Conservation (phyloP, 2,113 vertebrate species). For the Brevimyrus niger region DNA sequence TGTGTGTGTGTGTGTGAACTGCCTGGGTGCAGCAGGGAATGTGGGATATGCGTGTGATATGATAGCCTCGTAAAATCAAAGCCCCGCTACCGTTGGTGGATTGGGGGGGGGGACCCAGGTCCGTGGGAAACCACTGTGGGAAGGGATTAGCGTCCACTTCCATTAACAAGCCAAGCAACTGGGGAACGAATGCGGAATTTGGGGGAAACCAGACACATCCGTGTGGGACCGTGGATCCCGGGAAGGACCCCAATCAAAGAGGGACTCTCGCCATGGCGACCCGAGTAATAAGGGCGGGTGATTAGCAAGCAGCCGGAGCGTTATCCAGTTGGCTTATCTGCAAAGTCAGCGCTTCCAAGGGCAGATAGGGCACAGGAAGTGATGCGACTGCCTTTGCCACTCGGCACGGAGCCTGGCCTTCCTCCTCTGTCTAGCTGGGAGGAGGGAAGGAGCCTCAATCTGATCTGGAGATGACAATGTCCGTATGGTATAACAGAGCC, state of each 20-base stretch:
- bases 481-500: not conserved
- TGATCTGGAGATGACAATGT: not conserved
- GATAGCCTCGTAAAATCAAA: constrained; percentile 46
- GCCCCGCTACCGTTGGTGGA: constrained; percentile 32
- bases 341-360: not conserved
- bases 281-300: not conserved
- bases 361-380: constrained; percentile 3
- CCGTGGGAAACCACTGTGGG: constrained; percentile 55
- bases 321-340: not conserved
- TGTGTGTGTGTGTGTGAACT: not conserved
- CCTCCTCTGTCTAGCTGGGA: constrained; percentile 4
- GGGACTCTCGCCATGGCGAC: constrained; percentile 2
- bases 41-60: constrained; percentile 37
- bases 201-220: constrained; percentile 37
- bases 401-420: constrained; percentile 9
- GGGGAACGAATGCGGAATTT: constrained; percentile 48
- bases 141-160: constrained; percentile 54
- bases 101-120: constrained; percentile 22
- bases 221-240: constrained; percentile 35
- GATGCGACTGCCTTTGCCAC: not conserved
- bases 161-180: constrained; percentile 38
- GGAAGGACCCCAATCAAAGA: constrained; percentile 27
- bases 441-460: not conserved
- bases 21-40: not conserved
- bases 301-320: not conserved